A percentile compares a stretch with the other conserved stretches of the same genome.
Evolutionary conservation across 2,888 invertebrate species (phyloP).

Genomic region (Phortica magna): DNA sequence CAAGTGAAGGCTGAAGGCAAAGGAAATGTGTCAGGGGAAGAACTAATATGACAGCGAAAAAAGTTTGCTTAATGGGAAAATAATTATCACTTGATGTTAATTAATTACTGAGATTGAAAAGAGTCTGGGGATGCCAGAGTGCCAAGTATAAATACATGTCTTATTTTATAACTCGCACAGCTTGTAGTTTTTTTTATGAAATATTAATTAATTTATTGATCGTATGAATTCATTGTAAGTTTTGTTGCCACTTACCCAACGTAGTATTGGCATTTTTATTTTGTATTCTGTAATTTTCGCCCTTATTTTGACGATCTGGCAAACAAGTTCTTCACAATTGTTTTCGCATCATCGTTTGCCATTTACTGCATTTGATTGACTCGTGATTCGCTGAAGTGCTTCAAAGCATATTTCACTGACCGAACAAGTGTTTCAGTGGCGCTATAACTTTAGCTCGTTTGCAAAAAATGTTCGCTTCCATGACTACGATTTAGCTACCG

Average conservation of each 20-base stretch:
- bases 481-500: not conserved
- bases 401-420: not conserved
- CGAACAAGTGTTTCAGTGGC: not conserved
- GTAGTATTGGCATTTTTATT: no score
- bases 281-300: no score
- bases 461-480: not conserved
- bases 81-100: conserved; percentile 16
- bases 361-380: not conserved
- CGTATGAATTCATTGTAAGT: no score
- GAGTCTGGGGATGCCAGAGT: not conserved
- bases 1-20: no score
- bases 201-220: not conserved
- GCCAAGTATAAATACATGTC: not conserved
- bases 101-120: conserved; percentile 1
- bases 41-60: not conserved
- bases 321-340: no score
- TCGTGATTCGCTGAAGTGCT: not conserved
- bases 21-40: not conserved
- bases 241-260: no score
- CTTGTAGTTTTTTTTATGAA: not conserved
- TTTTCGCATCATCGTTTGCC: no score
- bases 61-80: not conserved
- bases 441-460: not conserved
- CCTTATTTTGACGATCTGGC: no score
- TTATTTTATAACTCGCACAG: not conserved